A percentile compares a stretch with the other conserved stretches of the same genome.
These are phyloP conservation scores for Hydrophis major DNA, from an alignment of 2,797 vertebrate species.

Conservation along the genomic window DNA sequence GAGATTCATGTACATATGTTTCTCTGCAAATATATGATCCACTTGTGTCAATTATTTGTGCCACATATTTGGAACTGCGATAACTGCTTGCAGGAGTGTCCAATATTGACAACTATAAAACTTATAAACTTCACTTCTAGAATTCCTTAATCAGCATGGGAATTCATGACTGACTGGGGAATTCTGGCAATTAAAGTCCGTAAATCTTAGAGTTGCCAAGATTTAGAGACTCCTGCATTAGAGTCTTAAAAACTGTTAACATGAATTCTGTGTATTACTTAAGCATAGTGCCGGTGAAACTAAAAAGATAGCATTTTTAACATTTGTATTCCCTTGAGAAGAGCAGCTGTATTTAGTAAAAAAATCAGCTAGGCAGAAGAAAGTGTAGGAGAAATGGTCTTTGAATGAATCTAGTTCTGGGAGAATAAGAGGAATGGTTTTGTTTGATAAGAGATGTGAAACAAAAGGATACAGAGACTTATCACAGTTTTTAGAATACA, in stretches of 20 bases:
- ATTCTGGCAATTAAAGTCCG: background rate
- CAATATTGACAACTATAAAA: background rate
- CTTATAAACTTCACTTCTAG: background rate
- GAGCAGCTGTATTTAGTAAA: background rate
- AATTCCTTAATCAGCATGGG: background rate
- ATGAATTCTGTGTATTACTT: background rate
- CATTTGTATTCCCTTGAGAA: background rate
- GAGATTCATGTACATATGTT: background rate
- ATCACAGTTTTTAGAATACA: background rate
- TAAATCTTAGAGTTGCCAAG: background rate
- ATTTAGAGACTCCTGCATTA: background rate
- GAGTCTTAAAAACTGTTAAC: too few species aligned
- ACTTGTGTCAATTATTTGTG: background rate
- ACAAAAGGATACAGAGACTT: background rate
- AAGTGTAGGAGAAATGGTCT: too few species aligned
- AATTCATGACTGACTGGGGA: background rate
- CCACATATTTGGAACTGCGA: background rate
- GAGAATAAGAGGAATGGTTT: background rate
- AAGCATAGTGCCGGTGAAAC: background rate
- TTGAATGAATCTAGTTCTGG: background rate
- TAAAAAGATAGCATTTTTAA: background rate
- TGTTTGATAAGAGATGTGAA: background rate
- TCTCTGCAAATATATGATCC: background rate
- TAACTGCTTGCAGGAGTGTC: background rate
- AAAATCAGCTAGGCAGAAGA: background rate